phyloP scores from a whole-genome alignment of 2,113 vertebrate species.

The Triplophysa tibetana region DNA sequence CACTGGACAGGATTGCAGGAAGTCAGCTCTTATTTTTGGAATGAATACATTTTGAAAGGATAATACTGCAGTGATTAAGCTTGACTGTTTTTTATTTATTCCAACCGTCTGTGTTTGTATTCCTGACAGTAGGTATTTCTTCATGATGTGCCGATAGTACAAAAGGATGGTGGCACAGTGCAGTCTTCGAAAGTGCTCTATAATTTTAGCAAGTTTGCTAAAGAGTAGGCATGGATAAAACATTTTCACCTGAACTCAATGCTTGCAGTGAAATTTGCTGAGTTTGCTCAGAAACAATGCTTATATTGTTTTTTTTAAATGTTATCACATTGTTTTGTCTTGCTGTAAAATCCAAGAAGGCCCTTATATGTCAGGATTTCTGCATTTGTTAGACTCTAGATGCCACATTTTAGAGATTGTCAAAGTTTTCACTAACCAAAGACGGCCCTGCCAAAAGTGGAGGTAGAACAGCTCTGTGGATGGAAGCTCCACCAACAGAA shows the following conservation, averaged over 20 bases:
- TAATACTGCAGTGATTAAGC: constrained; percentile 52
- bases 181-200: constrained; percentile 43
- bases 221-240: constrained; percentile 35
- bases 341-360: not conserved
- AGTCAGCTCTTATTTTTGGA: constrained; percentile 60
- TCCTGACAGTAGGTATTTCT: constrained; percentile 57
- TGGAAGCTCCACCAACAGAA: constrained; percentile 42
- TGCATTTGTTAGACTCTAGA: not conserved
- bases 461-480: constrained; percentile 2
- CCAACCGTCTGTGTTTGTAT: constrained; percentile 54
- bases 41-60: constrained; percentile 41
- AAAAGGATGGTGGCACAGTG: constrained; percentile 57
- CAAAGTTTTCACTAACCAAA: not conserved
- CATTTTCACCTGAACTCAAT: constrained; percentile 11
- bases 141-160: constrained; percentile 40
- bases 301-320: not conserved
- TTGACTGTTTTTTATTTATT: constrained; percentile 45
- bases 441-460: not conserved
- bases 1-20: constrained; percentile 42
- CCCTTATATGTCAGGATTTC: not conserved
- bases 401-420: not conserved
- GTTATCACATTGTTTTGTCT: not conserved
- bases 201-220: constrained; percentile 49
- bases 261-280: not conserved
- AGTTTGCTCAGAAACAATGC: constrained; percentile 10